Evolutionary conservation across 2,888 invertebrate genomes (phyloP).

Genomic region (Sphaerophoria taeniata): DNA sequence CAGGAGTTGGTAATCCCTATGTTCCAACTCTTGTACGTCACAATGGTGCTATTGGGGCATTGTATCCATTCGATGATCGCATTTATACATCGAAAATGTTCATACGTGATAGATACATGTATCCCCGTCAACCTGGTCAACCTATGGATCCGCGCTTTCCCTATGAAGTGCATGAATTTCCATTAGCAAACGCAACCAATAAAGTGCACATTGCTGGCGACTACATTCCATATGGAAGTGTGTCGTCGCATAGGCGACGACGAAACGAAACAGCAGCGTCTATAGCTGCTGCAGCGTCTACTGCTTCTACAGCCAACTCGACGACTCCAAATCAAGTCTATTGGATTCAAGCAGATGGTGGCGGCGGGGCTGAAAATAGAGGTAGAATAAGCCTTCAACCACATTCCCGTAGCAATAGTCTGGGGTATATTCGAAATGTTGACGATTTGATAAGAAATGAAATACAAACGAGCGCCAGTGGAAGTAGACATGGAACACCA

Average conservation of each 20-base stretch:
- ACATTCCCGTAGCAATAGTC: conserved; percentile 80
- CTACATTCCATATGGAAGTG: conserved; percentile 78
- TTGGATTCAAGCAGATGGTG: conserved; percentile 79
- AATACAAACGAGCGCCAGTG: conserved; percentile 77
- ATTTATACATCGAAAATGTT: conserved; percentile 81
- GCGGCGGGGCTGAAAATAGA: conserved; percentile 28
- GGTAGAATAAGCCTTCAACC: conserved; percentile 49
- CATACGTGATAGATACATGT: conserved; percentile 81
- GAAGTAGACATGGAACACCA: conserved; percentile 76
- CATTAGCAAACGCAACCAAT: conserved; percentile 80
- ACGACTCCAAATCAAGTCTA: conserved; percentile 80
- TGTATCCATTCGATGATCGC: conserved; percentile 81
- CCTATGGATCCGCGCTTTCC: conserved; percentile 81
- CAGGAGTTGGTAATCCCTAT: conserved; percentile 72
- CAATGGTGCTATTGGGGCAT: conserved; percentile 80
- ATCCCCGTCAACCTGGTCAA: conserved; percentile 81
- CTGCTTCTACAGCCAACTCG: conserved; percentile 66
- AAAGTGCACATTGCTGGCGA: conserved; percentile 82
- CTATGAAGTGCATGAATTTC: conserved; percentile 81
- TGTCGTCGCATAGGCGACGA: conserved; percentile 60
- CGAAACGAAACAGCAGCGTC: conserved; percentile 56
- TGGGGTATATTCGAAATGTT: conserved; percentile 80
- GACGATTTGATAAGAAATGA: conserved; percentile 79
- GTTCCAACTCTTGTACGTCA: conserved; percentile 79
- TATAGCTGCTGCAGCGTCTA: conserved; percentile 34